Evolutionary conservation across 2,113 vertebrate species (phyloP), one percentile per base, ranked within the genome.

Genomic region (Vidua macroura): DNA sequence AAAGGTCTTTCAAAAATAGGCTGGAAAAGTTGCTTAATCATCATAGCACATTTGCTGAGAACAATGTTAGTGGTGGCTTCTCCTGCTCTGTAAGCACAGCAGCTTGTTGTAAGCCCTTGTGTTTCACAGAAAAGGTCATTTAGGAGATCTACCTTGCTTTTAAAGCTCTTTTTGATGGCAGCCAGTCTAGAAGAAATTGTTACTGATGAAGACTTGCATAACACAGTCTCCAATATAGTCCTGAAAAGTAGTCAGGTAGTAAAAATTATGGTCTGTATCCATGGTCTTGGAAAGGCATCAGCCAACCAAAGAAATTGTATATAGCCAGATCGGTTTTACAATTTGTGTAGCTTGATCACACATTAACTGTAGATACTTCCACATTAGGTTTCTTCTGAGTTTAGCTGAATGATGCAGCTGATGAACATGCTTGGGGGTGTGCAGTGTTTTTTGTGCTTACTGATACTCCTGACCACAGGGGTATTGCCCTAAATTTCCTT

Each of bases 401-500:
- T 76, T 13, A 83, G 30, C 79, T 83, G 83, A 79, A 24, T 63
- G 44, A 31, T 74, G 48, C 13, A 46, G 69, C 66, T 78, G 74
- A 49, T 0, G 0, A 70, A 37, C 23, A 17, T 77, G 39, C 56
- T 37, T 24, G n/a, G 37, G 51, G 31, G 20, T 77, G 53, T 88
- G 53, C 75, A 52, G 51, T 41, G 58, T 2, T 13, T 68, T 80
- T 91, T 63, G 18, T 49, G 37, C 46, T 70, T 48, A 19, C 68
- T 77, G 68, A 70, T 77, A 74, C 23, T 69, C 41, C 80, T 81
- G 84, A 63, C 52, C 86, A 72, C 69, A 41, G 76, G 73, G 48
- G 62, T 89, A 86, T 80, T 90, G 89, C 22, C 92, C 83, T 90
- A 20, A 79, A 92, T 95, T 93, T 92, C 73, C 49, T 66, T 75